Conservation (phyloP, 2,888 invertebrate species). For the Dyspetes luteomarginatus region DNA sequence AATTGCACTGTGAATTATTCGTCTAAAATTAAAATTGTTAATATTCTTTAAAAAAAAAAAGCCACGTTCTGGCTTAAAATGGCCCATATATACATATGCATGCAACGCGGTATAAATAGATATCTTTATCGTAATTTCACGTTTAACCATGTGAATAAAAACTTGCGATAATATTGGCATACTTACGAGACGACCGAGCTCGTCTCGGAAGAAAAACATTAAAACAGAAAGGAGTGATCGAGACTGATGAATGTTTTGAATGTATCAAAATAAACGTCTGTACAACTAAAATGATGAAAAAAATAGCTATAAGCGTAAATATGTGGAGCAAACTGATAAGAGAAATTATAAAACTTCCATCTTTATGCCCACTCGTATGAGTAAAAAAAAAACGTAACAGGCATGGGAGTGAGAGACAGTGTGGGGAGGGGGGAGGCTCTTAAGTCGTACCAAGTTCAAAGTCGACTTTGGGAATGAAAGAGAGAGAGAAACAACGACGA, state of each 20-base stretch:
- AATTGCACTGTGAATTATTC: no score
- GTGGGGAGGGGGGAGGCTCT: neutral
- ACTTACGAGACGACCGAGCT: neutral
- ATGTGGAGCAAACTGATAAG: constrained; percentile 2
- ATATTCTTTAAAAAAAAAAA: no score
- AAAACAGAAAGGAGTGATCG: neutral
- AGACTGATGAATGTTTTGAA: constrained; percentile 20
- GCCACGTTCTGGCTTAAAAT: no score
- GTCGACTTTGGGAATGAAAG: neutral
- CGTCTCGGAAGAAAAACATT: neutral
- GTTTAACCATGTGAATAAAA: no score
- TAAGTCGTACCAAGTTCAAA: neutral
- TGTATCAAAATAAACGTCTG: constrained; percentile 8
- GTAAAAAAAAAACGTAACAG: neutral
- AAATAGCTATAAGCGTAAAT: neutral
- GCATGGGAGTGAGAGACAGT: neutral
- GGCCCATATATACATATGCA: no score
- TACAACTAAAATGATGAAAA: neutral
- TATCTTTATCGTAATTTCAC: no score
- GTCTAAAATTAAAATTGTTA: no score
- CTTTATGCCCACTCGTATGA: neutral
- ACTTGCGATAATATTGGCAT: constrained; percentile 31
- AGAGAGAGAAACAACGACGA: neutral
- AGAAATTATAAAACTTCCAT: constrained; percentile 27
- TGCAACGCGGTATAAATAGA: no score